Evolutionary conservation across 2,113 vertebrate genomes (phyloP), one percentile per base, ranked within the genome.

Genomic region (Gorsachius goisagi): DNA sequence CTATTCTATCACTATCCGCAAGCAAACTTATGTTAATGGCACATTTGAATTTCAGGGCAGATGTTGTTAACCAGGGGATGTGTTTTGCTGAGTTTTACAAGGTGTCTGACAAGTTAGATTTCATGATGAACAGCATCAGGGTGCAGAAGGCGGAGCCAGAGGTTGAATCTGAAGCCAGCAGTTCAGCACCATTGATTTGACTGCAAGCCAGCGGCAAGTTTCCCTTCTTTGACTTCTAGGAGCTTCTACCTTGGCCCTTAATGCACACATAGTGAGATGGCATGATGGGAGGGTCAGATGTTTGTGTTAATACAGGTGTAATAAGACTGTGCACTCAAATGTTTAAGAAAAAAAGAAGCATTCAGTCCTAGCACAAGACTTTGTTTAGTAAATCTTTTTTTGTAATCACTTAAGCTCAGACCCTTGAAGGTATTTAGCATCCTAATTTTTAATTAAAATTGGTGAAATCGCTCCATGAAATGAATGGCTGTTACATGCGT

Each of bases 391-490:
- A 22, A 44, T 41, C 13, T 26, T 44, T 20, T 5, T 44, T 83
- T 26, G 1, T 24, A 27, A n/a, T 85, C 63, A 71, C 41, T 73
- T 88, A 49, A 44, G 4, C 49, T 93, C 15, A 82, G 37, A 84
- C 62, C 12, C n/a, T 93, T 62, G 30, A 21, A 82, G 52, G 20
- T 58, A 78, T 79, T 93, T 91, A 37, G 12, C n/a, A 69, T 53
- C 11, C 23, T 76, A 83, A 93, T 85, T 94, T 94, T 95, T 89
- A 91, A 74, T 76, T 89, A 73, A 89, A 88, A 79, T 62, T 35
- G 73, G 45, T 3, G 9, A 73, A 82, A 73, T 73, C 8, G 1
- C 7, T 76, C 17, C 18, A 18, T 55, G 3, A 76, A 91, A 44
- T 41, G 19, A 79, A 73, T 69, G 24, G 15, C 15, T 68, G 21